A percentile compares a stretch with the other conserved stretches of the same genome.
phyloP scores from a whole-genome alignment of 1,140 invertebrate genomes.

The Drosophila leontia region DNA sequence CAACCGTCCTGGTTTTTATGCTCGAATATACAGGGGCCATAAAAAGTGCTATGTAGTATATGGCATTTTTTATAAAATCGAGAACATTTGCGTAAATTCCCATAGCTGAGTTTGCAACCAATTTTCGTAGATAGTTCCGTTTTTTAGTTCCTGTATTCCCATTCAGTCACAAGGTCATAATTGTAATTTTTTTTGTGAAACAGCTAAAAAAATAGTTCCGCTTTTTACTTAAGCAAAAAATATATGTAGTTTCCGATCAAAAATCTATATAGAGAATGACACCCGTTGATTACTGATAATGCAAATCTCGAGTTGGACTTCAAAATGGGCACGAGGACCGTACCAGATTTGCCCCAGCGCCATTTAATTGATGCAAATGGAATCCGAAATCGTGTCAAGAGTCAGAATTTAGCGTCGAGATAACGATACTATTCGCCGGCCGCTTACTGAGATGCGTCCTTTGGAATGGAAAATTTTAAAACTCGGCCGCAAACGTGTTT shows the following conservation, averaged over 20 bases:
- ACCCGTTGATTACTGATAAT: conserved; percentile 35
- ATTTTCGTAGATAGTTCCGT: conserved; percentile 5
- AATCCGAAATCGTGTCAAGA: conserved; percentile 67
- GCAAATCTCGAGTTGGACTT: conserved; percentile 28
- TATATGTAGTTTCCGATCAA: not conserved
- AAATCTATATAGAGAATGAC: not conserved
- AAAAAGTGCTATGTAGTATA: not conserved
- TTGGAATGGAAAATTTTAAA: conserved; percentile 67
- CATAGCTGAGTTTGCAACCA: not conserved
- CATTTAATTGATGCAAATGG: conserved; percentile 52
- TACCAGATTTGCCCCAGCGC: conserved; percentile 19
- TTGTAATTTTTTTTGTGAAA: not conserved
- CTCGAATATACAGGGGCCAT: not conserved
- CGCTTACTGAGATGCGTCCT: conserved; percentile 46
- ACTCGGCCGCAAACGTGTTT: conserved; percentile 56
- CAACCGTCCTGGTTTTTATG: conserved; percentile 12
- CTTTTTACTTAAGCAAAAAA: not conserved
- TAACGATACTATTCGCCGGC: conserved; percentile 36
- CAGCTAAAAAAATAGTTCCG: conserved; percentile 12
- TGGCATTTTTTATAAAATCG: not conserved
- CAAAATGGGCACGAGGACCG: conserved; percentile 58
- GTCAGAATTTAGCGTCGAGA: conserved; percentile 53
- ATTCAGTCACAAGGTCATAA: conserved; percentile 10
- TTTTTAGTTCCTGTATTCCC: conserved; percentile 27
- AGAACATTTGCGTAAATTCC: not conserved